Percentiles rank a stretch among this genome's conserved stretches.
phyloP scores from a whole-genome alignment of 1,140 invertebrate genomes.

The Zophobas morio region DNA sequence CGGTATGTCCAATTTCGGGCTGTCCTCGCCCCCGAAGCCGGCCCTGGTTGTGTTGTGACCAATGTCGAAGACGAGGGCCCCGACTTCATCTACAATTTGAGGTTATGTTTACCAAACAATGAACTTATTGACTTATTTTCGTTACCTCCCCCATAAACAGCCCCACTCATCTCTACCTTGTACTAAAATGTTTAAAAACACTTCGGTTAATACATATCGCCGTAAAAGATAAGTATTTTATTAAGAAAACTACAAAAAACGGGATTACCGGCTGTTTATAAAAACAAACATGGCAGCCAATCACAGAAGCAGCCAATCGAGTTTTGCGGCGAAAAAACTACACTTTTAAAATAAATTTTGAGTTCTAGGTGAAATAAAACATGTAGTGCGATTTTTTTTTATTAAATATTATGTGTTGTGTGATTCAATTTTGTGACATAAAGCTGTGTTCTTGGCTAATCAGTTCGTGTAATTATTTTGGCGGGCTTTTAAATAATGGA shows the following conservation, averaged over 20 bases:
- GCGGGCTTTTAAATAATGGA: slow-evolving; percentile 45
- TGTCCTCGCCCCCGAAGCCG: slow-evolving; percentile 91
- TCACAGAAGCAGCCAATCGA: not conserved
- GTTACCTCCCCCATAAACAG: slow-evolving; percentile 70
- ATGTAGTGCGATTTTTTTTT: not conserved
- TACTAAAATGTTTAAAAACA: slow-evolving; percentile 8
- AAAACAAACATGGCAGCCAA: slow-evolving; percentile 43
- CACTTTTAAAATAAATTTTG: no score
- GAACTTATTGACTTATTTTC: slow-evolving; percentile 8
- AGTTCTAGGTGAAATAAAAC: no score
- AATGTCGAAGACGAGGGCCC: slow-evolving; percentile 84
- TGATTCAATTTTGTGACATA: not conserved
- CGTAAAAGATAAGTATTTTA: slow-evolving; percentile 14
- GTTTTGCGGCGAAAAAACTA: no score
- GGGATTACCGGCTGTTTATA: slow-evolving; percentile 36
- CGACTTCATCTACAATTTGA: slow-evolving; percentile 78
- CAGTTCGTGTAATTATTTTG: slow-evolving; percentile 18
- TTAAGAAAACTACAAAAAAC: slow-evolving; percentile 36
- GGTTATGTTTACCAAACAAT: slow-evolving; percentile 51
- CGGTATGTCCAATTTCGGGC: slow-evolving; percentile 89
- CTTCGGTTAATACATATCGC: slow-evolving; percentile 34
- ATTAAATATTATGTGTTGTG: not conserved
- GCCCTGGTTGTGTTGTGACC: slow-evolving; percentile 79
- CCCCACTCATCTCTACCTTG: slow-evolving; percentile 67
- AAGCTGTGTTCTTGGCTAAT: not conserved